Conservation (phyloP, 37 sponge, comb jelly and placozoan genomes). For the Hormiphora californensis region DNA sequence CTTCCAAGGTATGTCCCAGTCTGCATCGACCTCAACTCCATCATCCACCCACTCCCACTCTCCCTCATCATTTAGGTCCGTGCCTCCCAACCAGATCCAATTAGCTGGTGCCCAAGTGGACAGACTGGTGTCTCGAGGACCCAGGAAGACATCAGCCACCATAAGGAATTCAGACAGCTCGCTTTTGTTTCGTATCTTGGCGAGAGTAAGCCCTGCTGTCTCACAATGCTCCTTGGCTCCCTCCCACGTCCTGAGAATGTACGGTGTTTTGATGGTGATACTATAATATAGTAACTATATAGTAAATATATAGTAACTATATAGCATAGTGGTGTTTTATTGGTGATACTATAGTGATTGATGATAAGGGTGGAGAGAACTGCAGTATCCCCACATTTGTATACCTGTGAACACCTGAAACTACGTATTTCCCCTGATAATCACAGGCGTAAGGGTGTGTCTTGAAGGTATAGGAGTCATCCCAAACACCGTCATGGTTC, state of each 20-base stretch:
- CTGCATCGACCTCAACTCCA: background rate
- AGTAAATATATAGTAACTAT: too few species aligned
- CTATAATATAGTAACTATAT: too few species aligned
- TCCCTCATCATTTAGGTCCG: background rate
- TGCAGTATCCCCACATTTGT: too few species aligned
- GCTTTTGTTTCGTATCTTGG: background rate
- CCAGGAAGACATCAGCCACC: background rate
- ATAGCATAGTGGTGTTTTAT: too few species aligned
- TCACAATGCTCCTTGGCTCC: background rate
- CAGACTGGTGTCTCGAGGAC: background rate
- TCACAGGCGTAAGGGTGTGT: conserved; percentile 39
- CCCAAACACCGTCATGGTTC: conserved; percentile 19
- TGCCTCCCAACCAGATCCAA: conserved; percentile 39
- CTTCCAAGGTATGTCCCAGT: background rate
- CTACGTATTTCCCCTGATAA: conserved; percentile 28
- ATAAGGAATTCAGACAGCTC: background rate
- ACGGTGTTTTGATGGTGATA: too few species aligned
- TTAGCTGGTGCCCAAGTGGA: background rate
- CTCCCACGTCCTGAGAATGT: background rate
- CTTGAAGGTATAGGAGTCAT: background rate
- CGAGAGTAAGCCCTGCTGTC: background rate
- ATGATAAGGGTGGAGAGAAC: too few species aligned
- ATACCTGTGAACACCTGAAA: background rate
- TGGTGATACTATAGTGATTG: too few species aligned
- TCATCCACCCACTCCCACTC: conserved; percentile 9